A percentile compares a stretch with the other conserved stretches of the same genome.
phyloP scores from a whole-genome alignment of 2,797 vertebrate genomes.

The Platyrinchus mystaceus region DNA sequence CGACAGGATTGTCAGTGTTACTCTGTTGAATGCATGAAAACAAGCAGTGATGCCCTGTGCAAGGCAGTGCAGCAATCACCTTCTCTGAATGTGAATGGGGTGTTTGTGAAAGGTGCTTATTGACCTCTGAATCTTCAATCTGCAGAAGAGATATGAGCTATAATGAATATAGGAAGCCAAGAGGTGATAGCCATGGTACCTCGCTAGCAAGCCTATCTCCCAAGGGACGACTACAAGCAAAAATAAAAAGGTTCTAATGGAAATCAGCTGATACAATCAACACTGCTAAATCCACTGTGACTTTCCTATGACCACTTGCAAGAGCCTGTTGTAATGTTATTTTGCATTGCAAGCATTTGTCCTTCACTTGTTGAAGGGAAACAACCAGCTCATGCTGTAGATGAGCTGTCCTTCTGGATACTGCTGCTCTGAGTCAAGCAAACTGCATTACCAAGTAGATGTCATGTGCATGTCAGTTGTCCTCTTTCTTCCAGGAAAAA shows the following conservation, averaged over 20 bases:
- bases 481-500: background rate
- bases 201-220: background rate
- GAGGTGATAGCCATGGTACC: background rate
- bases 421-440: background rate
- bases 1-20: background rate
- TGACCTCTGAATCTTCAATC: background rate
- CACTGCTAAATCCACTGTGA: background rate
- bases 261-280: conserved; percentile 5
- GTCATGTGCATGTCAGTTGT: background rate
- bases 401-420: background rate
- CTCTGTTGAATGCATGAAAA: background rate
- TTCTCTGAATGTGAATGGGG: background rate
- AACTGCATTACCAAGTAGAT: background rate
- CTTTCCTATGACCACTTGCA: background rate
- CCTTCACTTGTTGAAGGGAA: background rate
- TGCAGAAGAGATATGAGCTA: background rate
- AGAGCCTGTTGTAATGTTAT: background rate
- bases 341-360: background rate
- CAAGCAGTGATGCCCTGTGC: background rate
- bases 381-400: background rate
- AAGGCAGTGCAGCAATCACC: background rate
- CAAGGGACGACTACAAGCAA: background rate
- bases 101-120: background rate
- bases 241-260: background rate
- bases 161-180: background rate